phyloP scores from a whole-genome alignment of 2,113 vertebrate genomes.

The Dasyprocta punctata region DNA sequence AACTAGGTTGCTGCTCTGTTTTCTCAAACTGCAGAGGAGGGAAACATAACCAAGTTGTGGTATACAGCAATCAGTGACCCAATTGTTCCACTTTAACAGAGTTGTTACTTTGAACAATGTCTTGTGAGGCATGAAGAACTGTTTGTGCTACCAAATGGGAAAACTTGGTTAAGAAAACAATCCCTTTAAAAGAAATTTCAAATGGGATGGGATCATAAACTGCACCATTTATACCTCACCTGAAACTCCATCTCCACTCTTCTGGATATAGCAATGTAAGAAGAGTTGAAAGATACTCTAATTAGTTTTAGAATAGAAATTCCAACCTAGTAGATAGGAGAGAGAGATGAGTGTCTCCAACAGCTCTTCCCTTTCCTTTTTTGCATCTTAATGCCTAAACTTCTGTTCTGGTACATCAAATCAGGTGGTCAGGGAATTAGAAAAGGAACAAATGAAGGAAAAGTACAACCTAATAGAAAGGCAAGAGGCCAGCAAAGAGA shows the following conservation, averaged over 20 bases:
- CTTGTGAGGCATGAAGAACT: conserved; percentile 35
- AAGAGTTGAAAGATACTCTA: conserved; percentile 26
- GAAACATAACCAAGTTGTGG: conserved; percentile 1
- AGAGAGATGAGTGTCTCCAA: not conserved
- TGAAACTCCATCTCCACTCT: conserved; percentile 48
- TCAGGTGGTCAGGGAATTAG: not conserved
- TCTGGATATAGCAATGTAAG: conserved; percentile 8
- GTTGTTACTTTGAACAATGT: conserved; percentile 30
- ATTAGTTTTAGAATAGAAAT: not conserved
- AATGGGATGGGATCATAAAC: conserved; percentile 51
- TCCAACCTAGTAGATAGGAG: not conserved
- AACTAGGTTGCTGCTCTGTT: conserved; percentile 41
- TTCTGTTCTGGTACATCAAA: conserved; percentile 13
- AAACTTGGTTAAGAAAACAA: conserved; percentile 49
- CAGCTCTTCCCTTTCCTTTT: not conserved
- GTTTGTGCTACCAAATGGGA: conserved; percentile 53
- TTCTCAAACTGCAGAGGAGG: conserved; percentile 26
- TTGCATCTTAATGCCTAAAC: conserved; percentile 34
- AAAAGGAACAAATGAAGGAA: not conserved
- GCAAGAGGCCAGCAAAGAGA: conserved; percentile 22
- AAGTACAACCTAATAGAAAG: conserved; percentile 37
- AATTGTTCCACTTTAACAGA: conserved; percentile 21
- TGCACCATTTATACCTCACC: conserved; percentile 37
- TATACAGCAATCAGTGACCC: conserved; percentile 30
- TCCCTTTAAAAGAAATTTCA: conserved; percentile 50